phyloP scores from a whole-genome alignment of 2,888 invertebrate species.

The Hydrotaea diabolus region DNA sequence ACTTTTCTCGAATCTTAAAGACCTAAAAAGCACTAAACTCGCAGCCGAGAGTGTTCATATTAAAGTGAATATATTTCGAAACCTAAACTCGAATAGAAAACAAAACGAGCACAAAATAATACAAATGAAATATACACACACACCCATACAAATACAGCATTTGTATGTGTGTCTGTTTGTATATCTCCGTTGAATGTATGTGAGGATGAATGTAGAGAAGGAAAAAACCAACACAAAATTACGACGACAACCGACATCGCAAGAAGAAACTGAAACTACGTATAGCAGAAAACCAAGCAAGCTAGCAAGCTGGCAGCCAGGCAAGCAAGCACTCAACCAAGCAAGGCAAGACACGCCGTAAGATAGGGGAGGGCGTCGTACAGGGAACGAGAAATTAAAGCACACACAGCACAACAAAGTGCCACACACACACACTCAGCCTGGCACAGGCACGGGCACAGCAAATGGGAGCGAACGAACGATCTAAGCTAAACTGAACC shows the following conservation, averaged over 20 bases:
- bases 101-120: constrained; percentile 66
- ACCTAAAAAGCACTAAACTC: constrained; percentile 65
- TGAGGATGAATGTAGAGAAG: constrained; percentile 48
- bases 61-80: constrained; percentile 68
- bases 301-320: background rate
- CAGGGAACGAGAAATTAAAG: constrained; percentile 54
- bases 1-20: constrained; percentile 62
- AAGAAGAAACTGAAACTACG: constrained; percentile 35
- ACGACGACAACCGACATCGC: constrained; percentile 44
- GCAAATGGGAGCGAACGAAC: constrained; percentile 55
- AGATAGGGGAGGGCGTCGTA: constrained; percentile 52
- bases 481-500: constrained; percentile 62
- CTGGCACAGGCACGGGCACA: too few relatives aligned
- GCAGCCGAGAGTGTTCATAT: constrained; percentile 60
- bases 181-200: constrained; percentile 25
- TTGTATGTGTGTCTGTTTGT: background rate
- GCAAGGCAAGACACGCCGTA: constrained; percentile 19
- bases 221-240: constrained; percentile 50
- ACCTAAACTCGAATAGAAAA: constrained; percentile 67
- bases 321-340: constrained; percentile 6
- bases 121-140: constrained; percentile 49
- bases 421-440: constrained; percentile 16
- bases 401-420: constrained; percentile 35
- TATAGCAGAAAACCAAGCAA: constrained; percentile 36
- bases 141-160: constrained; percentile 25